Conservation (phyloP, 2,888 invertebrate genomes). For the Ormyrus pomaceus region DNA sequence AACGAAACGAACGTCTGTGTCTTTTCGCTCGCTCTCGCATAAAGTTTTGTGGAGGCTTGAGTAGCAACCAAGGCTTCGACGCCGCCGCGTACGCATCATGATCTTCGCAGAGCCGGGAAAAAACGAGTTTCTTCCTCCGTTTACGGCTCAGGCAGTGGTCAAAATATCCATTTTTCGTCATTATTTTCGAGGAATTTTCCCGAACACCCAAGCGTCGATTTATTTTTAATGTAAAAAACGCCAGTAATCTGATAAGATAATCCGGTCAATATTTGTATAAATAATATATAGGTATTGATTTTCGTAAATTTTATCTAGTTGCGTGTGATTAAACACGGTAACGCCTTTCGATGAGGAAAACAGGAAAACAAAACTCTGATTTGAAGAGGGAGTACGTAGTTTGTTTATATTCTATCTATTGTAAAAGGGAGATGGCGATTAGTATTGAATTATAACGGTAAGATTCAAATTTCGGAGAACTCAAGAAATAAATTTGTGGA, state of each 20-base stretch:
- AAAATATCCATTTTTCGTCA: conserved; percentile 1
- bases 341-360: no score
- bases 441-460: no score
- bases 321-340: no score
- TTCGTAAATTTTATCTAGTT: not conserved
- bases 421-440: no score
- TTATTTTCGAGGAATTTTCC: not conserved
- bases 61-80: conserved; percentile 15
- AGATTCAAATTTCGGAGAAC: no score
- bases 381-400: no score
- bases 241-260: conserved; percentile 32
- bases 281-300: conserved; percentile 25
- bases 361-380: no score
- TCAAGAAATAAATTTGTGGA: no score
- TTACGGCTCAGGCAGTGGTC: not conserved
- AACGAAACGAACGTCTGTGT: conserved; percentile 53
- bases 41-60: not conserved
- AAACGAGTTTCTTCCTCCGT: conserved; percentile 2
- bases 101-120: conserved; percentile 13
- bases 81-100: conserved; percentile 8
- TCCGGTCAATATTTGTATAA: conserved; percentile 15
- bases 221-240: conserved; percentile 1
- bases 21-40: conserved; percentile 59
- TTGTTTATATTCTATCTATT: no score
- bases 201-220: not conserved